Evolutionary conservation across 2,797 vertebrate genomes (phyloP), one percentile per base, ranked within the genome.

Genomic region (Erethizon dorsatum): DNA sequence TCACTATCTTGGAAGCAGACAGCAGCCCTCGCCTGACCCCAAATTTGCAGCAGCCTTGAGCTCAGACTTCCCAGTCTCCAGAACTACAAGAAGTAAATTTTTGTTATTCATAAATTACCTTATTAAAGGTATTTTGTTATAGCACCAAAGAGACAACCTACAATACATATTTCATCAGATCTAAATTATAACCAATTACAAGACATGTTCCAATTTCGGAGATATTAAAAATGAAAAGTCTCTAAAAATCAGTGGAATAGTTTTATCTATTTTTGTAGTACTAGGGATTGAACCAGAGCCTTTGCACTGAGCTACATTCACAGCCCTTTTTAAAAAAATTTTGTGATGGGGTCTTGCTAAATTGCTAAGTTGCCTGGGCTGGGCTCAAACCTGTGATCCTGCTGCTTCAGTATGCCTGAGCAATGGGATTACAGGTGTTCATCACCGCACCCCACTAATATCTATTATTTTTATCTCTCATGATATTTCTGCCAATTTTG

Each of bases 391-490:
- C 14, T 47, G 41, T 75, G 41, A 26, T 24, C 71, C 12, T 75
- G 41, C 41, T 75, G 41, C 41, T 75, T 75, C 22, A 13, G 71
- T 13, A 22, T 45, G 10, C 41, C 5, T 14, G 2, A 47, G 41
- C 11, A 45, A 11, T 26, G 22, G 41, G 71, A 75, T 75, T 75
- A 45, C 22, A 45, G 71, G 11, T 45, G 31, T 1, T 2, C 22
- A 45, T 45, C 37, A 45, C 41, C 71, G 47, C 13, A 75, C 41
- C 11, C 11, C 41, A 45, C 12, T 26, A 26, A 75, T 26, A 45
- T 41, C 22, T 79, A 89, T 45, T 95, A 41, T 65, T 97, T 95
- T 90, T 83, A 85, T 78, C 33, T 85, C 33, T 69, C 92, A 67
- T 37, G 4, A 97, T 75, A 17, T 90, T 94, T 94, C 47, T 71